A percentile compares a stretch with the other conserved stretches of the same genome.
phyloP scores from a whole-genome alignment of 2,888 invertebrate species.

The Phalera bucephala region DNA sequence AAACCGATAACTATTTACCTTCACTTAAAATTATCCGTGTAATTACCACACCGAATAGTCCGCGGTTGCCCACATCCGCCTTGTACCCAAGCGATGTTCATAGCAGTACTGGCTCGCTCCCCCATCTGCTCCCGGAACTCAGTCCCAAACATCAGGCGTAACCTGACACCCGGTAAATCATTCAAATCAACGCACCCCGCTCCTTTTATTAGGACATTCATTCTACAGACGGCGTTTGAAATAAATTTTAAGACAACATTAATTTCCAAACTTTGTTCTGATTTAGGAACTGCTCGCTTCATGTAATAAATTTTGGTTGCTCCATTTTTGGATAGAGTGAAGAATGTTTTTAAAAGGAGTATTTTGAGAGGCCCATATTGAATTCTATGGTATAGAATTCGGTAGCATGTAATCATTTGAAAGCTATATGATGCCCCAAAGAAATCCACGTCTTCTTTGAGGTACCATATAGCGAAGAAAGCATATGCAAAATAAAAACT shows the following conservation, averaged over 20 bases:
- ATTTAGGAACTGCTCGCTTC: neutral
- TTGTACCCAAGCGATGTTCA: neutral
- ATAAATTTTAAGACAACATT: too few relatives aligned
- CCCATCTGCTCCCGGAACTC: neutral
- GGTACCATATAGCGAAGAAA: too few relatives aligned
- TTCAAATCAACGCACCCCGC: conserved; percentile 18
- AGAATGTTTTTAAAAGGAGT: too few relatives aligned
- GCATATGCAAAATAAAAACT: too few relatives aligned
- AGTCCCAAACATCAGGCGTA: neutral
- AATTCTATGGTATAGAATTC: too few relatives aligned
- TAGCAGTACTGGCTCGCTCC: neutral
- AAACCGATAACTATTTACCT: too few relatives aligned
- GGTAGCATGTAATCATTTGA: too few relatives aligned
- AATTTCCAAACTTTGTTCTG: neutral
- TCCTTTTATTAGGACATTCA: conserved; percentile 9
- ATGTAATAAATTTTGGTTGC: neutral
- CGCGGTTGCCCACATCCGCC: too few relatives aligned
- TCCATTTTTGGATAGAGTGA: neutral
- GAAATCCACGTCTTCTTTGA: too few relatives aligned
- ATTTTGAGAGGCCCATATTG: too few relatives aligned
- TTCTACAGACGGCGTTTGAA: conserved; percentile 1
- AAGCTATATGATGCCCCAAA: too few relatives aligned
- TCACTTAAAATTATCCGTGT: neutral
- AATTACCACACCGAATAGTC: neutral
- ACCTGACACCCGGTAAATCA: conserved; percentile 13